A percentile compares a stretch with the other conserved stretches of the same genome.
These are phyloP conservation scores for Pelecanoides urinatrix DNA, from an alignment of 2,113 vertebrate genomes.

Conservation along the genomic window DNA sequence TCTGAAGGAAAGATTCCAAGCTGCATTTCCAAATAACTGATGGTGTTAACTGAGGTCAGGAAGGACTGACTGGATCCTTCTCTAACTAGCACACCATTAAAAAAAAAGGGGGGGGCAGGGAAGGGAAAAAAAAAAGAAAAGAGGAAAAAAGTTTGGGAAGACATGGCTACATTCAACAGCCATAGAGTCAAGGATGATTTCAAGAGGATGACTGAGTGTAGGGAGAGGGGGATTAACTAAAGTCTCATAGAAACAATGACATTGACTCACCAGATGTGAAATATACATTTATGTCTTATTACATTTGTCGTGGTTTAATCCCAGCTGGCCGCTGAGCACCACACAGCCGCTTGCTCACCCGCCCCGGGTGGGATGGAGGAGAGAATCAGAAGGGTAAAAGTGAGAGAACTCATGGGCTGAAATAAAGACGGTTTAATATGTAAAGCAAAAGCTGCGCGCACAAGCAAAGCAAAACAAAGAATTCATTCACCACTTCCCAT, in stretches of 20 bases:
- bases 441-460: too few species aligned
- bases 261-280: not conserved
- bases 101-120: not conserved
- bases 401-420: too few species aligned
- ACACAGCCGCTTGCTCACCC: too few species aligned
- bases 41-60: not conserved
- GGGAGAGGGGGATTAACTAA: not conserved
- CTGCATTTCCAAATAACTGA: not conserved
- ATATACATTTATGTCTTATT: not conserved
- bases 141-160: not conserved
- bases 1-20: not conserved
- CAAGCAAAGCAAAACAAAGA: too few species aligned
- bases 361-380: too few species aligned
- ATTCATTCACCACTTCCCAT: too few species aligned
- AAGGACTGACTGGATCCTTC: not conserved
- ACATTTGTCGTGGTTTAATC: too few species aligned
- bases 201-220: not conserved
- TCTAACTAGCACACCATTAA: not conserved
- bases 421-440: too few species aligned
- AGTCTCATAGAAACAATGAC: not conserved
- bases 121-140: too few species aligned
- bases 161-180: not conserved
- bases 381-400: too few species aligned
- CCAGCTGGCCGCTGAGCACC: too few species aligned
- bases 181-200: not conserved